These are phyloP conservation scores for Saccopteryx bilineata DNA, from an alignment of 2,113 vertebrate genomes.

Conservation along the genomic window DNA sequence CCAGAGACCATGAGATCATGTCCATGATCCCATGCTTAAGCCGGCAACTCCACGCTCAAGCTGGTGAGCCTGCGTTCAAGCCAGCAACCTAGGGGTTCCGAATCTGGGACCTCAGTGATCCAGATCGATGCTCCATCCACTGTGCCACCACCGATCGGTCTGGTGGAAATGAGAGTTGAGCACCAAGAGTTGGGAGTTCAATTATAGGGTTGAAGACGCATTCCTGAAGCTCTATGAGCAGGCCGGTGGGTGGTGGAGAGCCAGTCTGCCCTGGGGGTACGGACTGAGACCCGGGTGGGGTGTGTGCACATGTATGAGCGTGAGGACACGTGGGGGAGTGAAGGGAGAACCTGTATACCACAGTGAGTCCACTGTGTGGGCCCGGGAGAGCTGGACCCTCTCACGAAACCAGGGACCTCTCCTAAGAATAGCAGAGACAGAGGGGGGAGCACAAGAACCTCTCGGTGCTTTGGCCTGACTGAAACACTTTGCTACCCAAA, in stretches of 20 bases:
- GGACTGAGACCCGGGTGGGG: background rate
- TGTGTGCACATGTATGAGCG: background rate
- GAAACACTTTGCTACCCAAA: background rate
- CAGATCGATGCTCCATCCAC: too few species aligned
- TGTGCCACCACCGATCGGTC: too few species aligned
- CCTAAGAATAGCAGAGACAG: too few species aligned
- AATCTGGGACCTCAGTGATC: too few species aligned
- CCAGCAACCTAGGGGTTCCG: too few species aligned
- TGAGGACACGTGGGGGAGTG: background rate
- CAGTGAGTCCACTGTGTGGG: background rate
- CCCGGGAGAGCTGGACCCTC: background rate
- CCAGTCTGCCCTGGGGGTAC: background rate
- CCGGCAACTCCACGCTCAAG: too few species aligned
- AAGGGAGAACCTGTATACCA: background rate
- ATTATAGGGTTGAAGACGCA: background rate
- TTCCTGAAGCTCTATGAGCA: background rate
- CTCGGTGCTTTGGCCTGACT: background rate
- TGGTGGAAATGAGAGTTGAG: background rate
- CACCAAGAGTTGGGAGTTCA: background rate
- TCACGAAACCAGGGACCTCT: background rate
- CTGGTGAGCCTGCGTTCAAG: too few species aligned
- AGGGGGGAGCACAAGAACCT: background rate
- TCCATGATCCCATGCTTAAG: too few species aligned
- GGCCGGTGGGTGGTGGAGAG: background rate
- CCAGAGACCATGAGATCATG: too few species aligned